A percentile compares a stretch with the other conserved stretches of the same genome.
phyloP scores from a whole-genome alignment of 2,888 invertebrate genomes.

The Listrodromus nycthemerus region DNA sequence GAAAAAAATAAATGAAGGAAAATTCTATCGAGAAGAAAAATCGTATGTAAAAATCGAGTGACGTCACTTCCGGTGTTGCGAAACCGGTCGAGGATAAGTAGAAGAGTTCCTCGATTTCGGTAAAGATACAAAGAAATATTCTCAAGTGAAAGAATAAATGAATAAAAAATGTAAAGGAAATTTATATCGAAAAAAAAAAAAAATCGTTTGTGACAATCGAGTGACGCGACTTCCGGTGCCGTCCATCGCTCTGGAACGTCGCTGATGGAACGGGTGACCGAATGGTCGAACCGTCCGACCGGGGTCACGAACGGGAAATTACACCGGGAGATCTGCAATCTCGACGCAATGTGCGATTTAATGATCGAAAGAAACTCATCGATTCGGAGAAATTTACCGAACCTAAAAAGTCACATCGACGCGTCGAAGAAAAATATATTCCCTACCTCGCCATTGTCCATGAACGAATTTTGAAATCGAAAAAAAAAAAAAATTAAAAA shows the following conservation, averaged over 20 bases:
- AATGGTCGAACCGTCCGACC: constrained; percentile 22
- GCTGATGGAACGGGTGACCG: constrained; percentile 47
- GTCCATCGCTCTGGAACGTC: constrained; percentile 13
- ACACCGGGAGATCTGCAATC: constrained; percentile 10
- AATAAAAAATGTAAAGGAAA: no score
- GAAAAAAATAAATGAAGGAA: no score
- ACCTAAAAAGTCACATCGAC: not conserved
- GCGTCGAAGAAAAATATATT: not conserved
- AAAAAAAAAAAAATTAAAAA: not conserved
- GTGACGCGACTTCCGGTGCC: constrained; percentile 53
- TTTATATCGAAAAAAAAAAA: not conserved
- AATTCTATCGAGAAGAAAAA: not conserved
- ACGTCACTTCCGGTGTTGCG: constrained; percentile 47
- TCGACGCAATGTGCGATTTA: constrained; percentile 5
- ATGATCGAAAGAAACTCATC: constrained; percentile 18
- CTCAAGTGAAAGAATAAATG: no score
- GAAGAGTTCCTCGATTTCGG: no score
- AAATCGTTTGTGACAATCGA: constrained; percentile 18
- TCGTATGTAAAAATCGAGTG: constrained; percentile 18
- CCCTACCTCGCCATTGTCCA: no score
- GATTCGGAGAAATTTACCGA: constrained; percentile 2
- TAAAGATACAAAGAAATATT: no score
- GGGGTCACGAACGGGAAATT: constrained; percentile 15
- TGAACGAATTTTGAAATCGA: no score
- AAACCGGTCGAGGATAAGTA: not conserved